These are phyloP conservation scores for Drosophila kokeensis DNA, from an alignment of 2,888 invertebrate species.

Conservation along the genomic window DNA sequence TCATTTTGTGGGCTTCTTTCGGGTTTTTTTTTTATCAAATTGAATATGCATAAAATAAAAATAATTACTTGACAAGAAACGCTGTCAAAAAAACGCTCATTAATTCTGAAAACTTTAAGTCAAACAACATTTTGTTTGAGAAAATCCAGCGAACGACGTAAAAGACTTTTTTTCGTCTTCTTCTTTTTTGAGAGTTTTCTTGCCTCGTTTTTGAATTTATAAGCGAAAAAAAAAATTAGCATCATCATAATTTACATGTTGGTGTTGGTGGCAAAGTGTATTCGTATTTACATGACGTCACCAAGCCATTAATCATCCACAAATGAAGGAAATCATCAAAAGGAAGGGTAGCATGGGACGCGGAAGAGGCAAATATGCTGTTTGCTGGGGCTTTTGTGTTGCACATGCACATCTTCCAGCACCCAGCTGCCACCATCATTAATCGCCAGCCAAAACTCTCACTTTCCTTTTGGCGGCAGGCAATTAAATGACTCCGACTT, in stretches of 20 bases:
- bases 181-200: constrained; percentile 14
- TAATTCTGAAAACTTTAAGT: constrained; percentile 31
- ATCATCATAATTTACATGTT: constrained; percentile 51
- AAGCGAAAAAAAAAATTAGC: constrained; percentile 19
- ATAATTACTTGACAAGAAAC: constrained; percentile 1
- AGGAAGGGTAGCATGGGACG: not conserved
- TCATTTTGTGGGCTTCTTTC: constrained; percentile 10
- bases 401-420: constrained; percentile 24
- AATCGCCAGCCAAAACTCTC: constrained; percentile 50
- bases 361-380: constrained; percentile 16
- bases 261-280: constrained; percentile 32
- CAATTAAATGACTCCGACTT: constrained; percentile 51
- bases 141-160: constrained; percentile 29
- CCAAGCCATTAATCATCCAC: constrained; percentile 57
- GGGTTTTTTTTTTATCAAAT: constrained; percentile 12
- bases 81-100: constrained; percentile 40
- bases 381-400: constrained; percentile 24
- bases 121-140: constrained; percentile 5
- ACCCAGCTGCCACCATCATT: constrained; percentile 27
- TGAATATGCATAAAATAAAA: constrained; percentile 18
- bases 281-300: constrained; percentile 54
- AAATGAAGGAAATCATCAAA: constrained; percentile 29
- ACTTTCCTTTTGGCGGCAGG: constrained; percentile 41
- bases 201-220: constrained; percentile 9
- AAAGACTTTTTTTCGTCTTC: constrained; percentile 9